Evolutionary conservation across 2,113 vertebrate genomes (phyloP), one percentile per base, ranked within the genome.

Genomic region (Chamaea fasciata): DNA sequence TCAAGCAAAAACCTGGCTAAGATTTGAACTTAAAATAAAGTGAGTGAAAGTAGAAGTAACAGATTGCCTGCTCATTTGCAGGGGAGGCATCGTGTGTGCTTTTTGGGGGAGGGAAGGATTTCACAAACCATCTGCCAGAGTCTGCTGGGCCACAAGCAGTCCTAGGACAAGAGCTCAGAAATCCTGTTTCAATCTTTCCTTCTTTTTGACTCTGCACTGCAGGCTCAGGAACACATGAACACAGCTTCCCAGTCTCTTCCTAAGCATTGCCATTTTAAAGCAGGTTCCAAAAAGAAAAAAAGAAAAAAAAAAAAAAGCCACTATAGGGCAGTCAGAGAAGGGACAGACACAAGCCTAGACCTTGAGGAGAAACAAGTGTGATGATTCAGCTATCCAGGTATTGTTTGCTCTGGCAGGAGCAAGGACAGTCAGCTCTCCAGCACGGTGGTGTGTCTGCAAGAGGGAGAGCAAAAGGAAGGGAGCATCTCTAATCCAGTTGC

Each of bases 1-100:
- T 86, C 46, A 89, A 85, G 65, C 55, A 84, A 85, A 70, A 83
- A 69, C 14, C 13, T 0, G 0, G 7, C 59, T 92, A 60, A 89
- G 55, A 81, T 67, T 26, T 89, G 83, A 91, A 87, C 80, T 86
- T 89, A 65, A 75, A 27, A 14, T 78, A 59, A 95, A 92, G 76
- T 59, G 76, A 89, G 59, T 2, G 47, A 73, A 95, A 11, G 64
- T 19, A 70, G 30, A 76, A 87, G 69, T 92, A 95, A 87, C 95
- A 96, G 91, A 95, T 94, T 94, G 87, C 83, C 88, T 91, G 95
- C 94, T 93, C 87, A 68, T 82, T 95, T 91, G 81, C 95, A 91
- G 87, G 74, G 78, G 74, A 3, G 0, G 81, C 49, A 52, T 56
- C 1, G 0, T 2, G 6, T 24, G 11, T 0, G 6, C 37, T 82